Evolutionary conservation across 2,888 invertebrate species (phyloP).

Genomic region (Plebejus argus): DNA sequence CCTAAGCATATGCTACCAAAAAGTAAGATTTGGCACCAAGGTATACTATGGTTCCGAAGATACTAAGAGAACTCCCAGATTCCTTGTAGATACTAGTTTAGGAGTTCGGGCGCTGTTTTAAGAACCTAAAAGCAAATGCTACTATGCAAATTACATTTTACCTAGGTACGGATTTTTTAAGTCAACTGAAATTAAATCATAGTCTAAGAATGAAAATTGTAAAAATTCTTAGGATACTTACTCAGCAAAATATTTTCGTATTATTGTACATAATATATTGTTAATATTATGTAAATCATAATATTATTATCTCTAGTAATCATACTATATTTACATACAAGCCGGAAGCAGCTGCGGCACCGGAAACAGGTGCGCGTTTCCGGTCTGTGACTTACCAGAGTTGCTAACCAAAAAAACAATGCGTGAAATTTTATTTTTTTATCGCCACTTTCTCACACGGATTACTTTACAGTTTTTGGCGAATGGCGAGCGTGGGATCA

Average conservation of each 20-base stretch:
- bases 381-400: constrained; percentile 43
- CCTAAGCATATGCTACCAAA: no score
- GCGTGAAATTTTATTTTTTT: constrained; percentile 14
- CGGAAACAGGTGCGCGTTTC: constrained; percentile 58
- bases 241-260: background rate
- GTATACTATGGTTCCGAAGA: no score
- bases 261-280: background rate
- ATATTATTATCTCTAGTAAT: background rate
- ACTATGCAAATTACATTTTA: no score
- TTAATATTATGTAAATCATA: background rate
- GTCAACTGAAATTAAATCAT: background rate
- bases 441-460: constrained; percentile 14
- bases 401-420: constrained; percentile 20
- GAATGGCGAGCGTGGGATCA: constrained; percentile 3
- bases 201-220: background rate
- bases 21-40: no score
- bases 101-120: no score
- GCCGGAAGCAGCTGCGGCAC: constrained; percentile 48
- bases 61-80: no score
- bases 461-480: background rate
- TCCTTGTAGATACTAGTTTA: no score
- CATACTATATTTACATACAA: background rate
- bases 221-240: background rate
- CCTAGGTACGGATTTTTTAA: no score
- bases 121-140: no score